A percentile compares a stretch with the other conserved stretches of the same genome.
These are phyloP conservation scores for Cheilosia impressa DNA, from an alignment of 2,888 invertebrate genomes.

Conservation along the genomic window DNA sequence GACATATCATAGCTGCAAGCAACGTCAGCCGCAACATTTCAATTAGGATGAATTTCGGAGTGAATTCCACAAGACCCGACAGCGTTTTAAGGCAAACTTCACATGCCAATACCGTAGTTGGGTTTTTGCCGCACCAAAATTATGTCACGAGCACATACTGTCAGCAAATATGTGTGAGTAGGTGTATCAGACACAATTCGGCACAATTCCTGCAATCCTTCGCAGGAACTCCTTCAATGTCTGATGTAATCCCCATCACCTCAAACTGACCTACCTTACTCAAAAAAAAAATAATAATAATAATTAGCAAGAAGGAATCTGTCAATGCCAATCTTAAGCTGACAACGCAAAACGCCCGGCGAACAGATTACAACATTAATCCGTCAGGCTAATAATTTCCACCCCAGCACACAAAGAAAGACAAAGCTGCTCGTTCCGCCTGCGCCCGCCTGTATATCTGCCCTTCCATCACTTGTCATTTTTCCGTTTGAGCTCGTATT, in stretches of 20 bases:
- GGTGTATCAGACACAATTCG: background rate
- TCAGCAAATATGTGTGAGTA: background rate
- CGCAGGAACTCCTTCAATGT: constrained; percentile 13
- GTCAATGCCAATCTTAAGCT: constrained; percentile 65
- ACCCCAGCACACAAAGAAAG: constrained; percentile 5
- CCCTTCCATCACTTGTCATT: constrained; percentile 39
- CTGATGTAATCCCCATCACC: constrained; percentile 4
- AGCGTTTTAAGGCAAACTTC: constrained; percentile 20
- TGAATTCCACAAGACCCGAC: background rate
- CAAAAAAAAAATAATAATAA: constrained; percentile 19
- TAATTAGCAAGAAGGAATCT: constrained; percentile 63
- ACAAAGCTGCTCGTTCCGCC: background rate
- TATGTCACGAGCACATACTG: background rate
- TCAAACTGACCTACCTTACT: constrained; percentile 22
- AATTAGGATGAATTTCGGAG: constrained; percentile 8
- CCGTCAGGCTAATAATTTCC: constrained; percentile 57
- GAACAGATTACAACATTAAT: constrained; percentile 69
- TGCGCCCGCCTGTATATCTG: constrained; percentile 22
- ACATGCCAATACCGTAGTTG: constrained; percentile 47
- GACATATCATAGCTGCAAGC: background rate
- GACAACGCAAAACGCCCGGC: constrained; percentile 60
- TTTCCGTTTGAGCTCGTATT: constrained; percentile 28
- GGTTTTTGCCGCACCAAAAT: constrained; percentile 12
- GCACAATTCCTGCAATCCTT: too few species aligned
- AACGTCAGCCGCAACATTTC: constrained; percentile 11